Conservation (phyloP, 2,113 vertebrate genomes). For the Chroicocephalus ridibundus region DNA sequence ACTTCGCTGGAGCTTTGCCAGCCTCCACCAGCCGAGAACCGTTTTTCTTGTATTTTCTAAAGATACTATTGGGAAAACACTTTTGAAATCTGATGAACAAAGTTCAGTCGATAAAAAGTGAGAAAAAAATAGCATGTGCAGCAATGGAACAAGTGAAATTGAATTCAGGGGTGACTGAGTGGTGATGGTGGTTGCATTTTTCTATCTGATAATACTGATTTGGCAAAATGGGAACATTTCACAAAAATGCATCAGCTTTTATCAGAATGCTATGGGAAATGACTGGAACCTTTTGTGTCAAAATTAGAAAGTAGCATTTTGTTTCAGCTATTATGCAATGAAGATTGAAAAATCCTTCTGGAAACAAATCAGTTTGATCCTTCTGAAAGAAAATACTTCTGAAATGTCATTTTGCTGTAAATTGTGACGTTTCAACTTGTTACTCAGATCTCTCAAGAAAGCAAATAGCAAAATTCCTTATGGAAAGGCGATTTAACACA, state of each 20-base stretch:
- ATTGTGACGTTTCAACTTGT: not conserved
- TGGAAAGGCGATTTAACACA: not conserved
- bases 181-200: not conserved
- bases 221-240: not conserved
- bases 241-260: not conserved
- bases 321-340: not conserved
- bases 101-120: slow-evolving; percentile 22
- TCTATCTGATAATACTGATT: not conserved
- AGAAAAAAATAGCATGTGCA: not conserved
- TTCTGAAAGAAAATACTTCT: not conserved
- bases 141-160: not conserved
- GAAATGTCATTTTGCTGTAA: not conserved
- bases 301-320: not conserved
- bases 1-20: slow-evolving; percentile 21
- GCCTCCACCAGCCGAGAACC: slow-evolving; percentile 16
- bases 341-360: not conserved
- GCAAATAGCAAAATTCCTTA: not conserved
- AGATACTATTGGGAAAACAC: slow-evolving; percentile 46
- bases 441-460: not conserved
- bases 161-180: not conserved
- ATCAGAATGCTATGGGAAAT: not conserved
- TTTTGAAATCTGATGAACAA: slow-evolving; percentile 31
- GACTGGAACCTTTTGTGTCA: not conserved
- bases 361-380: not conserved
- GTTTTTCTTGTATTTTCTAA: slow-evolving; percentile 31